These are phyloP conservation scores for Xerus inauris DNA, from an alignment of 2,113 vertebrate genomes.

Conservation along the genomic window DNA sequence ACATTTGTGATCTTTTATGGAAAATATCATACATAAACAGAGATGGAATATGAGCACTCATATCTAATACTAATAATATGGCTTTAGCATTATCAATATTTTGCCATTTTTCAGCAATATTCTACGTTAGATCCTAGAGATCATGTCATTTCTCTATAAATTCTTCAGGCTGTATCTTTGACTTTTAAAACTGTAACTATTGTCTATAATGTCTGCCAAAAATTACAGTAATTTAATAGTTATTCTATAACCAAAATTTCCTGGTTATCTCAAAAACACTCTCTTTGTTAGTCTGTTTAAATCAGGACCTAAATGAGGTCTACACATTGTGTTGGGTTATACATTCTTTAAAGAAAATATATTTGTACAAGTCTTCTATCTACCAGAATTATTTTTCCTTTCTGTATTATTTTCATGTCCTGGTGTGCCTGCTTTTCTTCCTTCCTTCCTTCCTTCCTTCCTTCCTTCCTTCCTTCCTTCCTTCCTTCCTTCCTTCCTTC, in stretches of 20 bases:
- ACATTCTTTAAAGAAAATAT: constrained; percentile 25
- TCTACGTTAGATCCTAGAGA: not conserved
- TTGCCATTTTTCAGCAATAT: not conserved
- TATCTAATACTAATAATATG: not conserved
- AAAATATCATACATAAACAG: not conserved
- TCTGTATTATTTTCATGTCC: not conserved
- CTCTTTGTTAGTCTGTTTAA: constrained; percentile 21
- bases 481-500: no score
- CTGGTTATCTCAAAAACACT: not conserved
- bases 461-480: no score
- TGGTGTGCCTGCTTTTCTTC: no score
- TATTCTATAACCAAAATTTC: not conserved
- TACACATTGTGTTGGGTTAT: not conserved
- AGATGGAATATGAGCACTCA: not conserved
- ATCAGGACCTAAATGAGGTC: not conserved
- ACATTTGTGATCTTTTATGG: not conserved
- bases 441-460: no score
- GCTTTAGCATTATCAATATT: not conserved
- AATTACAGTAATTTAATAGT: not conserved
- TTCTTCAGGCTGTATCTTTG: not conserved
- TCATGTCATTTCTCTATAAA: not conserved
- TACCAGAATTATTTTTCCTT: not conserved
- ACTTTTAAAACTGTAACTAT: not conserved
- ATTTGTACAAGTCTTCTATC: not conserved
- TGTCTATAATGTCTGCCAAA: not conserved